Base-by-base conservation (phyloP, 2,113 vertebrate genomes). In the Phyllopteryx taeniolatus region DNA sequence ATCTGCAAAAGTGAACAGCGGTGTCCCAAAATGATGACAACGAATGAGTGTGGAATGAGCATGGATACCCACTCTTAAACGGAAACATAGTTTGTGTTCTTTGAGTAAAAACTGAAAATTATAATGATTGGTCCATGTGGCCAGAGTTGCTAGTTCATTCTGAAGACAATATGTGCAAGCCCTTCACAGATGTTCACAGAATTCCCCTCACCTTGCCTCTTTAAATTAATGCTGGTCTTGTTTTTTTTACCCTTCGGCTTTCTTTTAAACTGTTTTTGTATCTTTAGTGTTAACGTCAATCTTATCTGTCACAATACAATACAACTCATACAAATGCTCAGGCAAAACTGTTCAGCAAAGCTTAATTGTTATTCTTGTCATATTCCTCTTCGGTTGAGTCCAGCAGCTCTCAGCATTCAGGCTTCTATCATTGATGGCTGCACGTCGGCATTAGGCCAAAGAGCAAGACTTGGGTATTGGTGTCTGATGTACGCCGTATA, bases 81-180 rank as follows among this genome's bases (percentile, higher is more conserved):
- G 71, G 72, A 80, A 83, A 80, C 72, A 84, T 88, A 85, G 84
- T 89, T 88, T 73, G 76, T 82, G 80, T 91, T 88, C 85, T 83
- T 80, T 76, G 73, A 82, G 67, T 75, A 68, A 72, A 82, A 85
- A 76, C 73, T 82, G 74, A 85, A 82, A 80, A 71, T 70, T 78
- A 27, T 27, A 39, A 49, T 5, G 47, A 49, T 49, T 49, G 74
- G 78, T 78, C 84, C 51, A 49, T 70, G 51, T 80, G 79, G 81
- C 81, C 75, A 79, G 84, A 85, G 79, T 79, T 80, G 82, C 75
- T 80, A 75, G 72, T 80, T 87, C 83, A 79, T 86, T 89, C 79
- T 83, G 68, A 89, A 79, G 83, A 86, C 81, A 84, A 83, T 71
- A 76, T 79, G 70, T 81, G 76, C 64, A 72, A 82, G 80, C 68